Percentiles rank a stretch among this genome's conserved stretches.
phyloP scores from a whole-genome alignment of 2,113 vertebrate species.

The Scomber colias region DNA sequence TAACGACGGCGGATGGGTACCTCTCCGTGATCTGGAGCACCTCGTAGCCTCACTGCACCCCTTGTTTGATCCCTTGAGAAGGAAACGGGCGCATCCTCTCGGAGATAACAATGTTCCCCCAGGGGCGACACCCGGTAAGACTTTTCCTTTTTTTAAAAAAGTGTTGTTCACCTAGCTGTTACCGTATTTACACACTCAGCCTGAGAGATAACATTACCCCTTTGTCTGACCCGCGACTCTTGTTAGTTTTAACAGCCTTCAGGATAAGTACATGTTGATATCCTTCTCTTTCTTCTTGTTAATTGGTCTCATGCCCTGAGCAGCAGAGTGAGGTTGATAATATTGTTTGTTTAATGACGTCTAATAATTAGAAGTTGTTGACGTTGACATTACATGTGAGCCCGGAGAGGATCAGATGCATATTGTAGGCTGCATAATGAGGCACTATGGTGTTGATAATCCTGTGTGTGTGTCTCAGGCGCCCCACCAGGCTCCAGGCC shows the following conservation, averaged over 20 bases:
- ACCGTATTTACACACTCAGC: not conserved
- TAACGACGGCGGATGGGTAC: conserved; percentile 69
- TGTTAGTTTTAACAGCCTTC: conserved; percentile 23
- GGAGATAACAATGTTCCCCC: conserved; percentile 80
- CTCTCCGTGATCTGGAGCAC: conserved; percentile 57
- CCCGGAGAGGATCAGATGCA: conserved; percentile 28
- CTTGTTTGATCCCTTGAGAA: conserved; percentile 48
- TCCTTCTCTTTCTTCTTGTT: conserved; percentile 25
- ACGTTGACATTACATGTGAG: conserved; percentile 53
- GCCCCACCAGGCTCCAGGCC: conserved; percentile 93
- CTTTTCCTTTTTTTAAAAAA: not conserved
- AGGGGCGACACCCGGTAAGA: conserved; percentile 85
- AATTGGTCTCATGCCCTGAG: conserved; percentile 33
- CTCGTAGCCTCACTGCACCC: conserved; percentile 5
- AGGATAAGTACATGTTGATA: conserved; percentile 30
- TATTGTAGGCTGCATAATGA: conserved; percentile 39
- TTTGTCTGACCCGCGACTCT: conserved; percentile 47
- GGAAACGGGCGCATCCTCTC: conserved; percentile 59
- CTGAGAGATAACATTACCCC: conserved; percentile 25
- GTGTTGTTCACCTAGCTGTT: conserved; percentile 38
- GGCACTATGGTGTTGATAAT: conserved; percentile 54
- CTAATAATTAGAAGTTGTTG: conserved; percentile 61
- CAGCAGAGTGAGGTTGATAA: conserved; percentile 26
- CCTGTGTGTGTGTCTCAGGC: conserved; percentile 81
- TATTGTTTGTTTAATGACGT: conserved; percentile 38